phyloP scores from a whole-genome alignment of 2,888 invertebrate species.

The Nomada lathburiana region DNA sequence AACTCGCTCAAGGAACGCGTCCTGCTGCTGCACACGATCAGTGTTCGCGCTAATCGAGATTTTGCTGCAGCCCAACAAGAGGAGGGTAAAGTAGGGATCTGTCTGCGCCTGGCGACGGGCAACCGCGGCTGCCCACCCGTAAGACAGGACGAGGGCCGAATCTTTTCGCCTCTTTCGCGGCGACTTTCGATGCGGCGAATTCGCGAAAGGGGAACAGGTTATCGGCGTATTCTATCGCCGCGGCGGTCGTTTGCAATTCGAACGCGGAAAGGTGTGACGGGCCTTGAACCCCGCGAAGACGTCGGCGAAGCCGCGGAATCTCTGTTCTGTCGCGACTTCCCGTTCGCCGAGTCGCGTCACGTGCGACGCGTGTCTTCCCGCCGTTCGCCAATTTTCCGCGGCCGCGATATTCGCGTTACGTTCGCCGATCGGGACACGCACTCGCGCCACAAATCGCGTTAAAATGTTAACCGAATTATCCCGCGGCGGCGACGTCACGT shows the following conservation, averaged over 20 bases:
- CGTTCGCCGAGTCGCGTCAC: constrained; percentile 28
- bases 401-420: constrained; percentile 47
- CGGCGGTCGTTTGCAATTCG: constrained; percentile 39
- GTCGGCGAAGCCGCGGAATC: constrained; percentile 38
- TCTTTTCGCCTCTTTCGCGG: too few species aligned
- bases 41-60: too few species aligned
- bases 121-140: too few species aligned
- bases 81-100: too few species aligned
- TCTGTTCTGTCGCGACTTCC: constrained; percentile 1
- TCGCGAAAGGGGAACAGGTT: neutral
- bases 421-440: constrained; percentile 50
- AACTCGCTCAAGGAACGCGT: too few species aligned
- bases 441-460: constrained; percentile 51
- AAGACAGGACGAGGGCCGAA: too few species aligned
- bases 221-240: constrained; percentile 12
- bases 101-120: too few species aligned
- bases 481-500: constrained; percentile 29
- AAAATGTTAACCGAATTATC: constrained; percentile 60
- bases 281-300: constrained; percentile 52
- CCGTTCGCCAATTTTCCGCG: neutral
- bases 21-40: too few species aligned
- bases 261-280: constrained; percentile 31
- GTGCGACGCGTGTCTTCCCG: constrained; percentile 6
- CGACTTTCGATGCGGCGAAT: too few species aligned
- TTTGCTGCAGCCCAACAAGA: too few species aligned